These are phyloP conservation scores for Poeciliopsis paucimaculata DNA, from an alignment of 2,797 vertebrate genomes.

Conservation along the genomic window DNA sequence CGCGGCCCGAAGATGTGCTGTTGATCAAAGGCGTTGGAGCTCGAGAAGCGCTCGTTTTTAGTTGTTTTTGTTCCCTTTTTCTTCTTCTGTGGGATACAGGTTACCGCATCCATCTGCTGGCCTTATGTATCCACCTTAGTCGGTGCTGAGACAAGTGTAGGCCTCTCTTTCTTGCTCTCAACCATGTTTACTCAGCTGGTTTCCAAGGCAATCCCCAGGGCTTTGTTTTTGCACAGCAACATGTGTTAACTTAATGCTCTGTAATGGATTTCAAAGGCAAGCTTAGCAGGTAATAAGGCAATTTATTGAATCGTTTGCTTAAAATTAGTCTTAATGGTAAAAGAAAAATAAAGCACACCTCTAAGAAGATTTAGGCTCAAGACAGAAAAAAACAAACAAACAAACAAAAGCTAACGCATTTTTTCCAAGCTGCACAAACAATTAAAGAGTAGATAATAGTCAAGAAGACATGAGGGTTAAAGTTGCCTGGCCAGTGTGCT, in stretches of 20 bases:
- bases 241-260: conserved; percentile 86
- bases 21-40: conserved; percentile 94
- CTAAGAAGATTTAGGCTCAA: background rate
- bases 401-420: conserved; percentile 6
- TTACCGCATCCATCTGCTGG: conserved; percentile 93
- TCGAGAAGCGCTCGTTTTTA: conserved; percentile 89
- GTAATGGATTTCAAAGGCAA: conserved; percentile 83
- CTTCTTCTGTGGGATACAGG: conserved; percentile 78
- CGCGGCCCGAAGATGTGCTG: conserved; percentile 84
- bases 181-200: conserved; percentile 85
- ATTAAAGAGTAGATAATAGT: conserved; percentile 8
- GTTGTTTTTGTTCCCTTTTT: conserved; percentile 49
- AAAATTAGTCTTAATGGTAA: conserved; percentile 29
- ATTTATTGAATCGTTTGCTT: conserved; percentile 76
- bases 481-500: conserved; percentile 31
- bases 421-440: conserved; percentile 4
- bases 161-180: conserved; percentile 59
- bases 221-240: conserved; percentile 84
- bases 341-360: background rate
- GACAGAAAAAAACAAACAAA: background rate
- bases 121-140: conserved; percentile 87
- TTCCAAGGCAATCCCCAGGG: conserved; percentile 70
- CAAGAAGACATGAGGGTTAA: conserved; percentile 11
- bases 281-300: conserved; percentile 79
- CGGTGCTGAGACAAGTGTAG: conserved; percentile 79